phyloP scores from a whole-genome alignment of 64 coral and sea anemone species.

The Montipora efflorescens region DNA sequence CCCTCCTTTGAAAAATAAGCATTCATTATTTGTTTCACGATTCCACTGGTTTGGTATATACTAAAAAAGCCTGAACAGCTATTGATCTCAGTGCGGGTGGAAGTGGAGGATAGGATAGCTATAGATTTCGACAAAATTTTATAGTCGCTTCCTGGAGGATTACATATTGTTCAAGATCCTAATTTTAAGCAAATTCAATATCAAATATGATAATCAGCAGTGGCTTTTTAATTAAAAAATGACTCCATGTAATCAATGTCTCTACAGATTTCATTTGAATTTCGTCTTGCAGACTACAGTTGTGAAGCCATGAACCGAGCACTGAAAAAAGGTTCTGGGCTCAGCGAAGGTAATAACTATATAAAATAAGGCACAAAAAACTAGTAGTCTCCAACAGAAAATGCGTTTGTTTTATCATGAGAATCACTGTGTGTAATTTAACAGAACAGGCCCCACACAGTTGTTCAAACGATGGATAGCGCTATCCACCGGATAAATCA shows the following conservation, averaged over 20 bases:
- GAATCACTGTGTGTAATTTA: background rate
- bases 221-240: conserved; percentile 2
- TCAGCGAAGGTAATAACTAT: background rate
- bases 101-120: background rate
- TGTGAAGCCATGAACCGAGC: background rate
- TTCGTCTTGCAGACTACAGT: background rate
- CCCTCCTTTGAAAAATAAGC: background rate
- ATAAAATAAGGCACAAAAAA: background rate
- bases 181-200: conserved; percentile 10
- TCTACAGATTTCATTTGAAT: background rate
- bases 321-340: background rate
- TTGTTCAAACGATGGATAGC: too few species aligned
- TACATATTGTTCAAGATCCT: conserved; percentile 3
- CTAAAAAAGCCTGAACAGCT: background rate
- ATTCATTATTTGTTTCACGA: background rate
- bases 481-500: too few species aligned
- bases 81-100: background rate
- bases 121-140: conserved; percentile 8
- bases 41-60: background rate
- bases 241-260: background rate
- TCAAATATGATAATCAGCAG: conserved; percentile 5
- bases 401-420: background rate
- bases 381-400: background rate
- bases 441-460: too few species aligned
- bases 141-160: background rate